These are phyloP conservation scores for Oscheius onirici DNA, from an alignment of 2,888 invertebrate species.

Conservation along the genomic window DNA sequence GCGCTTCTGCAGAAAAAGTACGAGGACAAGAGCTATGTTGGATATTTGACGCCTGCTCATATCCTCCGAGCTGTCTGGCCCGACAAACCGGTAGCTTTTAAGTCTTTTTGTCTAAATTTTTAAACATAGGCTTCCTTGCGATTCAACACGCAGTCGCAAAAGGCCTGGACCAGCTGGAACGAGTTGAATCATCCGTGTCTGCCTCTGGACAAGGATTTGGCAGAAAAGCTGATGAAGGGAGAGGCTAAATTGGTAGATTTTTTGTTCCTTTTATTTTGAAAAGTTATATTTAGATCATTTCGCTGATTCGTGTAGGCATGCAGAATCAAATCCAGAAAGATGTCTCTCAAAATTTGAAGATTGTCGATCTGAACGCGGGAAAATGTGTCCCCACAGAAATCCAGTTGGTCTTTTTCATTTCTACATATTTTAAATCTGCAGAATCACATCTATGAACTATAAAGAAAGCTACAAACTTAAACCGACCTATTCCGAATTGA, in stretches of 20 bases:
- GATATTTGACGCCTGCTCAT: neutral
- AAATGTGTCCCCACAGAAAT: neutral
- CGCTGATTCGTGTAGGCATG: neutral
- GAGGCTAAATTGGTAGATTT: neutral
- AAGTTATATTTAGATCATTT: neutral
- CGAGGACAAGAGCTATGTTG: too few relatives aligned
- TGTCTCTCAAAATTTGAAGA: neutral
- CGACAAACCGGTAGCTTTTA: neutral
- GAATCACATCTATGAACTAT: too few relatives aligned
- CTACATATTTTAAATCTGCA: too few relatives aligned
- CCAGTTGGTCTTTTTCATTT: too few relatives aligned
- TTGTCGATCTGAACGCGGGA: neutral
- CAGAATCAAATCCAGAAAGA: neutral
- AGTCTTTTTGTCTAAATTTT: too few relatives aligned
- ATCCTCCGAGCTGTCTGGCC: neutral
- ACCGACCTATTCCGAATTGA: too few relatives aligned
- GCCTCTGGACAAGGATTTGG: neutral
- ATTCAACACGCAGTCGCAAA: neutral
- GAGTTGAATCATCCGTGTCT: neutral
- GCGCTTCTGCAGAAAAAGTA: neutral
- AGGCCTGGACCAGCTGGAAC: neutral
- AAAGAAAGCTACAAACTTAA: too few relatives aligned
- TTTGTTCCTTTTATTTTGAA: neutral
- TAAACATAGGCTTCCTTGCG: neutral
- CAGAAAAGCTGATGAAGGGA: neutral